Percentiles rank a stretch among this genome's conserved stretches.
These are phyloP conservation scores for Nebria salina DNA, from an alignment of 2,888 invertebrate genomes.

Conservation along the genomic window DNA sequence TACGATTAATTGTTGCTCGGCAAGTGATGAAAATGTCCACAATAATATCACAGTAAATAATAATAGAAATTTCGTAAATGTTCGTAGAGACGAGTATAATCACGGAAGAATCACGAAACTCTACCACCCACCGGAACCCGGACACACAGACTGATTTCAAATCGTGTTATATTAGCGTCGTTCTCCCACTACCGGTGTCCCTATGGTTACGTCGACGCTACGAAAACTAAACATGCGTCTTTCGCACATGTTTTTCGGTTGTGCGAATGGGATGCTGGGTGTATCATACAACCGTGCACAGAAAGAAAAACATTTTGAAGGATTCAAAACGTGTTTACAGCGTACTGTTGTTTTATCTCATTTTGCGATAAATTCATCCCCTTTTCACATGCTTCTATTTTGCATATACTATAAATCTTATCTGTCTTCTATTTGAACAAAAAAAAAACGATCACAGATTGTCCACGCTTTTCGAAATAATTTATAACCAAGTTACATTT, in stretches of 20 bases:
- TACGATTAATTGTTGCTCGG: too few relatives aligned
- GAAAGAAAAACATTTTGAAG: background rate
- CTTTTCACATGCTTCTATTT: background rate
- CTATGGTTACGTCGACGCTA: constrained; percentile 37
- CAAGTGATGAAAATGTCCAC: background rate
- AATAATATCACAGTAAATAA: background rate
- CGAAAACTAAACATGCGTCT: constrained; percentile 40
- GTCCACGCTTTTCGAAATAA: background rate
- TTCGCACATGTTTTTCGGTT: background rate
- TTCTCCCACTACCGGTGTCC: constrained; percentile 21
- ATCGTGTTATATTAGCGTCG: constrained; percentile 31
- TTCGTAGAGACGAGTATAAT: background rate
- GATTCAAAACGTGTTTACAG: constrained; percentile 31
- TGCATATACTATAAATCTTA: background rate
- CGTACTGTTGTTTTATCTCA: constrained; percentile 12
- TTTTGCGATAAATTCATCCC: constrained; percentile 13
- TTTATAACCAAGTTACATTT: constrained; percentile 6
- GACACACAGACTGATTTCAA: constrained; percentile 39
- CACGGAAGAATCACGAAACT: background rate
- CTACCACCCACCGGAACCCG: background rate
- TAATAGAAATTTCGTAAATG: background rate
- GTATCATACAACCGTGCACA: background rate
- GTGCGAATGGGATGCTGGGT: background rate
- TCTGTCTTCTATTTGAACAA: background rate
- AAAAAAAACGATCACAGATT: background rate